A percentile compares a stretch with the other conserved stretches of the same genome.
These are phyloP conservation scores for Cotesia vestalis DNA, from an alignment of 1,140 invertebrate genomes.

Conservation along the genomic window DNA sequence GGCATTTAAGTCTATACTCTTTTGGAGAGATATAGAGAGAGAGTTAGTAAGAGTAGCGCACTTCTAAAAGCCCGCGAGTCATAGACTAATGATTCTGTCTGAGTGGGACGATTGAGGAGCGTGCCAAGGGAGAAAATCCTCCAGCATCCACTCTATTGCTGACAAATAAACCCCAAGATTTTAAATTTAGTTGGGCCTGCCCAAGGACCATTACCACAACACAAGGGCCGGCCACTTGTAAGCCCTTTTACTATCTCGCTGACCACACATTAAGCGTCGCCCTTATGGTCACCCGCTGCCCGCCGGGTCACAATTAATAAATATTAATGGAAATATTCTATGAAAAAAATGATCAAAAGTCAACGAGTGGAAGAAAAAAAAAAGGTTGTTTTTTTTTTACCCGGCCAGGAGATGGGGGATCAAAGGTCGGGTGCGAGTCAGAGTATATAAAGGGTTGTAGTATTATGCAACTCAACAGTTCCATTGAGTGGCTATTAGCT, in stretches of 20 bases:
- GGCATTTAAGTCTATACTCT: conserved; percentile 17
- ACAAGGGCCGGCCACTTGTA: conserved; percentile 1
- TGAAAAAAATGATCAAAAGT: too few relatives aligned
- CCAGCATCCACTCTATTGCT: background rate
- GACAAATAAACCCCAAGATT: conserved; percentile 4
- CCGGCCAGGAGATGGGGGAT: too few relatives aligned
- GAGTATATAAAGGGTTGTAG: too few relatives aligned
- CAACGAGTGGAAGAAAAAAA: too few relatives aligned
- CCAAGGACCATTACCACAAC: conserved; percentile 20
- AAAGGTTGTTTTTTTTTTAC: too few relatives aligned
- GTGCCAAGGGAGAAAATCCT: conserved; percentile 8
- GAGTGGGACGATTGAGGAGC: conserved; percentile 59
- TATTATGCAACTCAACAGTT: too few relatives aligned
- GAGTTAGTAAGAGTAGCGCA: conserved; percentile 9
- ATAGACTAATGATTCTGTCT: conserved; percentile 59
- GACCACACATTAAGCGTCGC: background rate
- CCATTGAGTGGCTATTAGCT: too few relatives aligned
- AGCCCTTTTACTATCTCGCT: conserved; percentile 14
- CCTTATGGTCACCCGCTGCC: too few relatives aligned
- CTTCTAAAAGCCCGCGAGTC: conserved; percentile 28
- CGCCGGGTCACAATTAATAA: too few relatives aligned
- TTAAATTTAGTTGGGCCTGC: background rate
- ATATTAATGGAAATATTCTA: too few relatives aligned
- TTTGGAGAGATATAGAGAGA: background rate
- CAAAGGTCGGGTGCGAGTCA: too few relatives aligned